Base-by-base conservation (phyloP, 2,888 invertebrate genomes). In the Deroplatys truncata region DNA sequence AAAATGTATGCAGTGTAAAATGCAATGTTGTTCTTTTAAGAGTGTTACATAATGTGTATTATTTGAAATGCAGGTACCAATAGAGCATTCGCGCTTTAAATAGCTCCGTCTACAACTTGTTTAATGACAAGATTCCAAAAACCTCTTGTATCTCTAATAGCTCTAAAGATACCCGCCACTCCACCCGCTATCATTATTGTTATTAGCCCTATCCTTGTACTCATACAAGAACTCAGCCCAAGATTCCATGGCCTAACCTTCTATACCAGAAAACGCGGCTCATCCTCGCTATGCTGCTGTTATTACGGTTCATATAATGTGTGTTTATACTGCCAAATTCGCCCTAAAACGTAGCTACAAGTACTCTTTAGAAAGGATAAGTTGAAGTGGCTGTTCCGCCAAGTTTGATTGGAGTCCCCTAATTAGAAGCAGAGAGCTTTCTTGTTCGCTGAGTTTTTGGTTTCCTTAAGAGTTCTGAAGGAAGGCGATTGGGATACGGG, bases 381-480 rank as follows among this genome's bases (percentile, higher is more conserved):
- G n/a, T 89, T 89, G 82, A 88, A 89, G 89, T 84, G 86, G 84
- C 87, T 88, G 84, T 89, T 89, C 84, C 49, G 72, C 84, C 84
- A 83, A 89, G 87, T 89, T 89, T 89, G 89, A 89, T 89, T 88
- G 89, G 87, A 88, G 85, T 88, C 86, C 31, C 87, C 7, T 89
- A 89, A 89, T 89, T 89, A 89, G 89, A 89, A 88, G 86, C 84
- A 72, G 56, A 20, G 56, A 20, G 56, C 56, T 72, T 72, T 20
- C 56, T 72, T 72, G 56, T 72, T 72, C 56, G 56, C 20, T 72
- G 56, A 49, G 28, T 86, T 86, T 86, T 86, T 49, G 56, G 56
- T 86, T 86, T 49, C 86, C 31, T 72, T 72, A 72, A 72, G 56
- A 72, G 56, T 72, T 72, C 56, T 72, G 56, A 28, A 86, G 49